A percentile compares a stretch with the other conserved stretches of the same genome.
These are phyloP conservation scores for Rhinolophus sinicus DNA, from an alignment of 2,113 vertebrate species.

Conservation along the genomic window DNA sequence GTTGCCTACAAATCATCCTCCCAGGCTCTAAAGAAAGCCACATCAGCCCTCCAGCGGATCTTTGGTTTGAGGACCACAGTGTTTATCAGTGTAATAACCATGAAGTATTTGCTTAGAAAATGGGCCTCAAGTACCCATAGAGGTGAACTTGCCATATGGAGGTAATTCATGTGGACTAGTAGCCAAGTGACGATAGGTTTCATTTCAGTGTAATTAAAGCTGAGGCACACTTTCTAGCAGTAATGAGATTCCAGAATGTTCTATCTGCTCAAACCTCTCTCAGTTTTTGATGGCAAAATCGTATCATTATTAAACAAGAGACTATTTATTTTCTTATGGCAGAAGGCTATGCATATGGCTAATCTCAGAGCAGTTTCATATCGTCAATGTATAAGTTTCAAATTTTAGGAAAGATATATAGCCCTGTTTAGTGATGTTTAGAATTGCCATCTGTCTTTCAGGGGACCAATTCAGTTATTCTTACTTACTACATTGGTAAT, in stretches of 20 bases:
- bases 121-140: not conserved
- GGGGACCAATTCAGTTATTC: not conserved
- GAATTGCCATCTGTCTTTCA: slow-evolving; percentile 31
- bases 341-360: not conserved
- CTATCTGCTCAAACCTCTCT: not conserved
- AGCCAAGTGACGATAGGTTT: not conserved
- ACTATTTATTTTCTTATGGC: not conserved
- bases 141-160: not conserved
- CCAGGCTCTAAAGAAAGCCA: not conserved
- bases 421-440: not conserved
- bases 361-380: not conserved
- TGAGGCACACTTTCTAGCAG: not conserved
- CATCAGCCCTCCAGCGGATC: not conserved
- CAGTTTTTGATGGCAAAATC: not conserved
- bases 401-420: slow-evolving; percentile 8
- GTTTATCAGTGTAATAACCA: not conserved
- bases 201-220: not conserved
- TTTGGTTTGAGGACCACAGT: not conserved
- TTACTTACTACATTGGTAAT: not conserved
- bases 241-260: not conserved
- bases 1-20: not conserved
- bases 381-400: slow-evolving; percentile 29
- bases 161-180: not conserved
- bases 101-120: slow-evolving; percentile 6
- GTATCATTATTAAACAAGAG: slow-evolving; percentile 17